Conservation (phyloP, 2,113 vertebrate species). For the Ibidorhyncha struthersii region DNA sequence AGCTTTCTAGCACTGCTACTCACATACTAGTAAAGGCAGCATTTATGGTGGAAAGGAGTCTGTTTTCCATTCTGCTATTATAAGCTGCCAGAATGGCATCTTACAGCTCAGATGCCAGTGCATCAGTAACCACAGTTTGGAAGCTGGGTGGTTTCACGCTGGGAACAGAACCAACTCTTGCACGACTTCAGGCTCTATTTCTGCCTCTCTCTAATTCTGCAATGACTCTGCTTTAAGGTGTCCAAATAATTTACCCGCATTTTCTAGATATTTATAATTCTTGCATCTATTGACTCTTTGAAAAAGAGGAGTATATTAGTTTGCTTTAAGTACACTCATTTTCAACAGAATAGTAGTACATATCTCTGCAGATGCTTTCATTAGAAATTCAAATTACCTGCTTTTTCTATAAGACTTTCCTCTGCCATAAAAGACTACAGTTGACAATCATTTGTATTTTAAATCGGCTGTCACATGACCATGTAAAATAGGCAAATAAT, state of each 20-base stretch:
- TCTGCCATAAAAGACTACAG: background rate
- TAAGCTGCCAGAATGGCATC: background rate
- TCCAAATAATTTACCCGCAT: background rate
- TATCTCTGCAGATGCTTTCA: background rate
- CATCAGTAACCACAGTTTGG: background rate
- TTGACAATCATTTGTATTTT: conserved; percentile 7
- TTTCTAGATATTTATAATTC: background rate
- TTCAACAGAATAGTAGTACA: background rate
- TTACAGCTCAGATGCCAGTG: background rate
- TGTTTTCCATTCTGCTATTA: background rate
- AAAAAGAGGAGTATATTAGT: background rate
- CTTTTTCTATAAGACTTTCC: background rate
- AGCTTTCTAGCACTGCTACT: background rate
- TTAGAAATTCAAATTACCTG: conserved; percentile 31
- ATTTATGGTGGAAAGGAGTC: background rate
- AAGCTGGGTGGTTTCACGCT: background rate
- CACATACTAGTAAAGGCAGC: background rate
- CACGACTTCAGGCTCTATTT: background rate
- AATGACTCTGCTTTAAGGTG: background rate
- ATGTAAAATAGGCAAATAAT: conserved; percentile 36
- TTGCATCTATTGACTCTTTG: background rate
- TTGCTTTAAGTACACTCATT: background rate
- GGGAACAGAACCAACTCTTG: background rate
- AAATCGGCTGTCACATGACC: background rate
- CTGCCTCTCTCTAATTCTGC: background rate